These are phyloP conservation scores for Neopipo cinnamomea DNA, from an alignment of 2,113 vertebrate genomes.

Conservation along the genomic window DNA sequence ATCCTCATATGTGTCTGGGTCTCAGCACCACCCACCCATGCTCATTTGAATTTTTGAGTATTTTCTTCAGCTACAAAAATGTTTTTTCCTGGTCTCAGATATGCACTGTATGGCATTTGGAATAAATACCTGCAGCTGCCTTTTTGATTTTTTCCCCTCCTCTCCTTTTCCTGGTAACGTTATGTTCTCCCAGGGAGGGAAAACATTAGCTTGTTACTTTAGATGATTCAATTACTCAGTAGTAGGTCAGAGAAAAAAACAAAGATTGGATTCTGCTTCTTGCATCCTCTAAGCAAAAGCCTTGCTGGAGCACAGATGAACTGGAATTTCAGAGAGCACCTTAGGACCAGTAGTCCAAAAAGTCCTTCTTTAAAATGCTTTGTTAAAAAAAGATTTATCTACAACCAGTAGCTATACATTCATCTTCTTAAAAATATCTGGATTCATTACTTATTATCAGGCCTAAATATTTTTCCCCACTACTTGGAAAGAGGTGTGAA, in stretches of 20 bases:
- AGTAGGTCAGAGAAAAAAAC: constrained; percentile 7
- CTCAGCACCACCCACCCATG: not conserved
- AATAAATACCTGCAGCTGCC: constrained; percentile 28
- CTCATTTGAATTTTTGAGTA: not conserved
- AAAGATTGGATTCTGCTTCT: not conserved
- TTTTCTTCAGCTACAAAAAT: not conserved
- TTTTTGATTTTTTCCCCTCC: not conserved
- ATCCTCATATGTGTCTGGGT: not conserved
- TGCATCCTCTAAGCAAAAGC: not conserved
- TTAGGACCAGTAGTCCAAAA: not conserved
- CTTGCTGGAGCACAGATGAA: not conserved
- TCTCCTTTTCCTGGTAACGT: constrained; percentile 1
- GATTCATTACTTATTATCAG: not conserved
- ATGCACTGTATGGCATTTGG: not conserved
- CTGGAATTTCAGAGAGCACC: not conserved
- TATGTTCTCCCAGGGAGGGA: constrained; percentile 29
- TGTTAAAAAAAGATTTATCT: not conserved
- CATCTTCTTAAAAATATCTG: not conserved
- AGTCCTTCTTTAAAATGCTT: not conserved
- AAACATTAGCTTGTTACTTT: constrained; percentile 33
- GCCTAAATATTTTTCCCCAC: not conserved
- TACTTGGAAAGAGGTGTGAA: not conserved
- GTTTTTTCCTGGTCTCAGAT: not conserved
- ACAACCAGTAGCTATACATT: not conserved
- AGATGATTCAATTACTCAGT: constrained; percentile 55